Evolutionary conservation across 2,113 vertebrate genomes (phyloP).

Genomic region (Poeciliopsis turrubarensis): DNA sequence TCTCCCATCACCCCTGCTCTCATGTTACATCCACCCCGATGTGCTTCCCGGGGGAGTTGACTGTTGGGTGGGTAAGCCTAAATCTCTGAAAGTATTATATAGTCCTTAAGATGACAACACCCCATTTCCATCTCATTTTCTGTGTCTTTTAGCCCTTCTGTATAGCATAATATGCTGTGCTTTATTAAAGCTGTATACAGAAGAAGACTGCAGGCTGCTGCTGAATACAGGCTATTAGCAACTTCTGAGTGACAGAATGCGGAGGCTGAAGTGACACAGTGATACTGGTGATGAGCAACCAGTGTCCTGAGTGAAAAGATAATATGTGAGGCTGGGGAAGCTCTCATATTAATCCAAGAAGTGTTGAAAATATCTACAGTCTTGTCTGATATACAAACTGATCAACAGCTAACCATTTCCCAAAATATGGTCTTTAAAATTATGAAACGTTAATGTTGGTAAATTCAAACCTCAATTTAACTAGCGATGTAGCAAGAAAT

Average conservation of each 20-base stretch:
- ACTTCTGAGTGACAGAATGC: slow-evolving; percentile 66
- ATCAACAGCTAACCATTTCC: neutral
- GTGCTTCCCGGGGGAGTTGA: slow-evolving; percentile 58
- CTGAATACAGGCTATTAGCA: slow-evolving; percentile 55
- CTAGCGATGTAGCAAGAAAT: neutral
- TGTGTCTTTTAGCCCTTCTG: slow-evolving; percentile 34
- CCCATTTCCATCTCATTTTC: slow-evolving; percentile 23
- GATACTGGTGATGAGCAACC: slow-evolving; percentile 53
- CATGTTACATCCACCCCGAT: slow-evolving; percentile 60
- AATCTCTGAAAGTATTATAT: slow-evolving; percentile 52
- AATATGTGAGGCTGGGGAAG: slow-evolving; percentile 39
- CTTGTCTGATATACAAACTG: neutral
- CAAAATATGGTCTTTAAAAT: neutral
- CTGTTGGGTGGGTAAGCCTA: slow-evolving; percentile 57
- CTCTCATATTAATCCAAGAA: slow-evolving; percentile 6
- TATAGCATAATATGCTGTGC: slow-evolving; percentile 26
- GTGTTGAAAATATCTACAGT: slow-evolving; percentile 1
- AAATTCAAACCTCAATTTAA: neutral
- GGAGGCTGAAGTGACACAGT: slow-evolving; percentile 66
- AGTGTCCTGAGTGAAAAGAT: slow-evolving; percentile 46
- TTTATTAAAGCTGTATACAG: slow-evolving; percentile 40
- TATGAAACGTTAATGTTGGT: neutral
- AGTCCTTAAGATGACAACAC: slow-evolving; percentile 59
- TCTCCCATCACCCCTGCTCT: slow-evolving; percentile 56
- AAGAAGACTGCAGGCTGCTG: slow-evolving; percentile 33